Percentiles rank a stretch among this genome's conserved stretches.
phyloP scores from a whole-genome alignment of 35 echinoderm and acorn worm species.

The Heliocidaris erythrogramma region DNA sequence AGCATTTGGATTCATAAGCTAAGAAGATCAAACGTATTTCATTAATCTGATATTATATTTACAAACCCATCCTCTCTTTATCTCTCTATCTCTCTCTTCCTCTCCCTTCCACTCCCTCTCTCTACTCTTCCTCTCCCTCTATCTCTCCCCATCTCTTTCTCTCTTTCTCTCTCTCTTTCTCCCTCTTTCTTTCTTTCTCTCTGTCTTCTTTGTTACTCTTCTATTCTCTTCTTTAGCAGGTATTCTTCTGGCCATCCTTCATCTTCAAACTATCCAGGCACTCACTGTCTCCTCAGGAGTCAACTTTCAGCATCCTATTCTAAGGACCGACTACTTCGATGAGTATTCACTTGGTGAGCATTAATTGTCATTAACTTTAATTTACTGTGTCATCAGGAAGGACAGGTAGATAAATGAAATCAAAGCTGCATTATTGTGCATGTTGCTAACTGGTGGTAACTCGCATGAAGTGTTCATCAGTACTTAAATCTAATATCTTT shows the following conservation, averaged over 20 bases:
- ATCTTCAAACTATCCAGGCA: neutral
- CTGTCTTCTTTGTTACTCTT: neutral
- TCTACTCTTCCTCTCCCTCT: neutral
- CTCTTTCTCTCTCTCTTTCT: neutral
- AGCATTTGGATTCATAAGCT: no score
- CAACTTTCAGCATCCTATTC: slow-evolving; percentile 51
- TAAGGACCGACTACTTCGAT: slow-evolving; percentile 61
- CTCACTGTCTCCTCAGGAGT: neutral
- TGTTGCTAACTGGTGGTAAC: no score
- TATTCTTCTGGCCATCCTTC: neutral
- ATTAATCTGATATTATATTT: no score
- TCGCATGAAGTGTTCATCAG: no score
- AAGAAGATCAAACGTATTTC: no score
- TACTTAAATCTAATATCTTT: no score
- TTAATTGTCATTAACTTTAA: neutral
- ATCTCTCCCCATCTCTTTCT: neutral
- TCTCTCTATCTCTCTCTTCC: neutral
- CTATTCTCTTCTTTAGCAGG: neutral
- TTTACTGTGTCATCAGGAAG: neutral
- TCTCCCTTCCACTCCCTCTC: neutral
- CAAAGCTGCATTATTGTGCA: neutral
- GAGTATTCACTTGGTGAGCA: slow-evolving; percentile 50
- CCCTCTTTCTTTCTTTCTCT: neutral
- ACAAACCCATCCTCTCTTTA: no score
- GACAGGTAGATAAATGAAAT: neutral